Evolutionary conservation across 2,113 vertebrate genomes (phyloP).

Genomic region (Dicentrarchus labrax): DNA sequence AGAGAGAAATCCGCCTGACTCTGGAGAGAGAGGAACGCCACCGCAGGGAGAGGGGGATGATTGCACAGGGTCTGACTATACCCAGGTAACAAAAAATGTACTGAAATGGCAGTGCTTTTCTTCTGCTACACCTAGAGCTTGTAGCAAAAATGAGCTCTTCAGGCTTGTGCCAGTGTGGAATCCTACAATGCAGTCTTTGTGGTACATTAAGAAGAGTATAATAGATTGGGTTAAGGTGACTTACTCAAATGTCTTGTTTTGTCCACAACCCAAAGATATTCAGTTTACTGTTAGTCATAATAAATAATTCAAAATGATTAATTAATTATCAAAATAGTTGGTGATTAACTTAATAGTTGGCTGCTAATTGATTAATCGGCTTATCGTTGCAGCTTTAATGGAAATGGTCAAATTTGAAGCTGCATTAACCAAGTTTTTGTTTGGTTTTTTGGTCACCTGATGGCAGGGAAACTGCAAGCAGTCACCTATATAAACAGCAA

Average conservation of each 20-base stretch:
- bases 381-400: neutral
- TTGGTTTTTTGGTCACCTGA: too few relatives aligned
- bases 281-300: too few relatives aligned
- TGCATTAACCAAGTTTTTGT: too few relatives aligned
- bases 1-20: conserved; percentile 81
- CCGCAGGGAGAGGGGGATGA: conserved; percentile 75
- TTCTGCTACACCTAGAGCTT: neutral
- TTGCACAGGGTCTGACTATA: conserved; percentile 45
- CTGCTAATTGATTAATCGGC: too few relatives aligned
- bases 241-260: too few relatives aligned
- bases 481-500: too few relatives aligned
- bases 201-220: neutral
- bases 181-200: neutral
- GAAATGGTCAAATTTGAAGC: neutral
- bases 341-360: too few relatives aligned
- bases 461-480: too few relatives aligned
- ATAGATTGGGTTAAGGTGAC: too few relatives aligned
- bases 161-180: neutral
- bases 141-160: neutral
- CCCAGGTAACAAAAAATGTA: conserved; percentile 50
- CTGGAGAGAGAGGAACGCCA: conserved; percentile 80
- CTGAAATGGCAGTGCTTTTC: neutral
- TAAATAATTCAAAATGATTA: too few relatives aligned
- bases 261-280: too few relatives aligned
- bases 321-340: too few relatives aligned